Evolutionary conservation across 92 coral and sea anemone genomes (phyloP).

Genomic region (Paragorgia papillata): DNA sequence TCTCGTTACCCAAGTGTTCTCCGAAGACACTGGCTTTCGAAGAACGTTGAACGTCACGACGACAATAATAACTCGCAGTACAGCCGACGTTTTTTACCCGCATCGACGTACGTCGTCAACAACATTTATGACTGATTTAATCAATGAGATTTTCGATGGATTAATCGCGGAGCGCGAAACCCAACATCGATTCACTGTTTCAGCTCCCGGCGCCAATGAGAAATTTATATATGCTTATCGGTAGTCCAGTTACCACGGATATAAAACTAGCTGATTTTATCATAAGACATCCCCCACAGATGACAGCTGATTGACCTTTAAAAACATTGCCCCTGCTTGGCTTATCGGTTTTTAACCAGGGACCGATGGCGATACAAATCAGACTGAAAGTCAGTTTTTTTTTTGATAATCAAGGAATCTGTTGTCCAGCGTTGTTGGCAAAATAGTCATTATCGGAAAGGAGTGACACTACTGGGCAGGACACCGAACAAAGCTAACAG

Average conservation of each 20-base stretch:
- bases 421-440: not conserved
- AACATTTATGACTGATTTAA: too few relatives aligned
- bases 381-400: not conserved
- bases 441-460: too few relatives aligned
- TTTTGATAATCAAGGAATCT: not conserved
- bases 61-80: too few relatives aligned
- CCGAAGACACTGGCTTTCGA: not conserved
- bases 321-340: not conserved
- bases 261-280: not conserved
- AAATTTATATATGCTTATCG: too few relatives aligned
- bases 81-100: too few relatives aligned
- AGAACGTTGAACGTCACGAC: not conserved
- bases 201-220: not conserved
- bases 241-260: too few relatives aligned
- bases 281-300: not conserved
- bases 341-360: not conserved
- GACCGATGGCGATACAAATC: not conserved
- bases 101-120: too few relatives aligned
- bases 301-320: not conserved
- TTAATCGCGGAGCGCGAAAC: too few relatives aligned
- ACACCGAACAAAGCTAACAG: too few relatives aligned
- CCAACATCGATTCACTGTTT: too few relatives aligned
- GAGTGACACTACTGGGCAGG: too few relatives aligned
- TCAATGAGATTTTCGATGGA: too few relatives aligned
- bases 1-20: constrained; percentile 1